Evolutionary conservation across 2,113 vertebrate species (phyloP).

Genomic region (Catagonus wagneri): DNA sequence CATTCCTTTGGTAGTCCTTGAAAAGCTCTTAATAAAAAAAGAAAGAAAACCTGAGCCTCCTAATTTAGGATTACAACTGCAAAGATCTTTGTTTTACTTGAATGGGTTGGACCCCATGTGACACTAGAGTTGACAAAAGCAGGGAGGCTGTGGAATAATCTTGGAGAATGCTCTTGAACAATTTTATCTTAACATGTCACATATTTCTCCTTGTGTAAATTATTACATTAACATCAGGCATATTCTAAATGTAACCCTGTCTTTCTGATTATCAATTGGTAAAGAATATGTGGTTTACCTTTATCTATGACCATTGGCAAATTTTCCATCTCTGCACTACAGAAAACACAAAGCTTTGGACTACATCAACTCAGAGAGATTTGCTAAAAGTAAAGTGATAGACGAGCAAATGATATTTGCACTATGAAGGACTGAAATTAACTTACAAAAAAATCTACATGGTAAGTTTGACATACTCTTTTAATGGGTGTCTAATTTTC

Average conservation of each 20-base stretch:
- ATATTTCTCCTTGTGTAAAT: neutral
- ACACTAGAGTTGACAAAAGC: neutral
- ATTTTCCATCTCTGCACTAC: neutral
- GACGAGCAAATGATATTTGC: neutral
- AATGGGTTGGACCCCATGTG: rapidly evolving
- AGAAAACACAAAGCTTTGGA: neutral
- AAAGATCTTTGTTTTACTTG: neutral
- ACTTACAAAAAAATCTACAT: neutral
- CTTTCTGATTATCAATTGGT: neutral
- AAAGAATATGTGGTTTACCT: neutral
- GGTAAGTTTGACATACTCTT: neutral
- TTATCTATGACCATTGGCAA: neutral
- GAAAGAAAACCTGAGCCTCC: neutral
- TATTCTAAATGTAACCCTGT: neutral
- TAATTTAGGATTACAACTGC: neutral
- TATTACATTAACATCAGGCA: neutral
- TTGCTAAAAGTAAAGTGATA: neutral
- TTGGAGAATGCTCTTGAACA: neutral
- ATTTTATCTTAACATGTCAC: neutral
- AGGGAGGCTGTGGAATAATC: neutral
- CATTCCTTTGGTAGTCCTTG: neutral
- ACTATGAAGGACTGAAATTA: neutral
- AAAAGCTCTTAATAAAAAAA: neutral
- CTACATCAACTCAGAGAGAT: neutral
- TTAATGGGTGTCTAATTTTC: neutral